These are phyloP conservation scores for Rugalucina vietnamica DNA, from an alignment of 2,888 invertebrate species.

Conservation along the genomic window DNA sequence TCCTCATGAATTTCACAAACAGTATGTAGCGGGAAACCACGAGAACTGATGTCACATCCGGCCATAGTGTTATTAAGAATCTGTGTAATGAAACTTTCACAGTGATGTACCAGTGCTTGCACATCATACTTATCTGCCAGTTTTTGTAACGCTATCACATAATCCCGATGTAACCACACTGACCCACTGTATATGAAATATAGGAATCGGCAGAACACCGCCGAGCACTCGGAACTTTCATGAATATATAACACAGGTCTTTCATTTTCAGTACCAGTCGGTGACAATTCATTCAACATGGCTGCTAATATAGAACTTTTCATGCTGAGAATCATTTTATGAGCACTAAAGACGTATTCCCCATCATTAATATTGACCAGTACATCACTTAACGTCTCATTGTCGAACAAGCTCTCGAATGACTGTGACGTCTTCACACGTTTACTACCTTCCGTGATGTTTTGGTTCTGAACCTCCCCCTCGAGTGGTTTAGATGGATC, in stretches of 20 bases:
- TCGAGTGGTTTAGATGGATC: slow-evolving; percentile 76
- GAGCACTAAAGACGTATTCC: slow-evolving; percentile 75
- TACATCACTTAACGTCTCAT: slow-evolving; percentile 76
- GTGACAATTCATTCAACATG: slow-evolving; percentile 69
- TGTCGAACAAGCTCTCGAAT: slow-evolving; percentile 78
- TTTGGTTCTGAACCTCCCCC: slow-evolving; percentile 64
- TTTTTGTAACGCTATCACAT: slow-evolving; percentile 80
- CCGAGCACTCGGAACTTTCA: slow-evolving; percentile 78
- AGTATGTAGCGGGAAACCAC: slow-evolving; percentile 65
- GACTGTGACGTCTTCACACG: slow-evolving; percentile 78
- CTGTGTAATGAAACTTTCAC: slow-evolving; percentile 78
- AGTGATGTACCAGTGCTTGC: slow-evolving; percentile 76
- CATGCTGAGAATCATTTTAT: slow-evolving; percentile 78
- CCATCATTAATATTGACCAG: slow-evolving; percentile 75
- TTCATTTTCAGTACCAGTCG: slow-evolving; percentile 51
- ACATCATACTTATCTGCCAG: slow-evolving; percentile 81
- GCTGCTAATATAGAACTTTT: slow-evolving; percentile 76
- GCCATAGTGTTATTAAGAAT: slow-evolving; percentile 69
- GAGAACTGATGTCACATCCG: slow-evolving; percentile 59
- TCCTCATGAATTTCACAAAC: slow-evolving; percentile 68
- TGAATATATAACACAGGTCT: slow-evolving; percentile 72
- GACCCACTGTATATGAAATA: slow-evolving; percentile 82
- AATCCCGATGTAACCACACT: slow-evolving; percentile 80
- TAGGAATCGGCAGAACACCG: slow-evolving; percentile 80
- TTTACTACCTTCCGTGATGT: slow-evolving; percentile 66